These are phyloP conservation scores for Anguilla megastoma DNA, from an alignment of 2,797 vertebrate genomes.

Conservation along the genomic window DNA sequence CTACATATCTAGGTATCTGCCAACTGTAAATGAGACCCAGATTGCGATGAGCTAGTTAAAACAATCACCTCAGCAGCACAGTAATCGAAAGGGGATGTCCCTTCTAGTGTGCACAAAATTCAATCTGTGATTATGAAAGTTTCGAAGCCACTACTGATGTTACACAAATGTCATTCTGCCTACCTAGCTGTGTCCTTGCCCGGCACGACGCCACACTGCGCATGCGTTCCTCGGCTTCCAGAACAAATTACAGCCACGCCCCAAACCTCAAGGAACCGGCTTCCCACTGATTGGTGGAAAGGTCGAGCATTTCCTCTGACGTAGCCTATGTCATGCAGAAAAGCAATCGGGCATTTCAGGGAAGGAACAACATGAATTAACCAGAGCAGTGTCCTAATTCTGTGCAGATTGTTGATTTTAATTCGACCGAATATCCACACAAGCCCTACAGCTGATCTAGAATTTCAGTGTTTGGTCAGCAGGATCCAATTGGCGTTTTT, in stretches of 20 bases:
- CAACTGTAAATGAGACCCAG: background rate
- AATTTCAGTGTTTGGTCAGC: too few species aligned
- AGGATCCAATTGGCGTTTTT: too few species aligned
- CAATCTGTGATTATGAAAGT: background rate
- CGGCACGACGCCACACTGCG: conserved; percentile 39
- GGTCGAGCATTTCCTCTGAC: background rate
- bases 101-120: background rate
- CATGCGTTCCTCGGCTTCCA: conserved; percentile 45
- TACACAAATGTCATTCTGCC: conserved; percentile 64
- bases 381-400: too few species aligned
- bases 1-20: conserved; percentile 24
- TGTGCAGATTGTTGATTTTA: too few species aligned
- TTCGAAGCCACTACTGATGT: conserved; percentile 40
- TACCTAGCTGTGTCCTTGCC: conserved; percentile 66
- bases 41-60: background rate
- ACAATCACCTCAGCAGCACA: background rate
- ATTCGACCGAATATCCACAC: too few species aligned
- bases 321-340: background rate
- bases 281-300: conserved; percentile 2
- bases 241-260: conserved; percentile 30
- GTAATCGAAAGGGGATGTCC: too few species aligned
- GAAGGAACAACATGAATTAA: too few species aligned
- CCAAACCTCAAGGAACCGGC: background rate
- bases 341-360: too few species aligned
- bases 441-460: too few species aligned